Evolutionary conservation across 2,888 invertebrate genomes (phyloP), one percentile per base, ranked within the genome.

Genomic region (Acanthosepion esculentum): DNA sequence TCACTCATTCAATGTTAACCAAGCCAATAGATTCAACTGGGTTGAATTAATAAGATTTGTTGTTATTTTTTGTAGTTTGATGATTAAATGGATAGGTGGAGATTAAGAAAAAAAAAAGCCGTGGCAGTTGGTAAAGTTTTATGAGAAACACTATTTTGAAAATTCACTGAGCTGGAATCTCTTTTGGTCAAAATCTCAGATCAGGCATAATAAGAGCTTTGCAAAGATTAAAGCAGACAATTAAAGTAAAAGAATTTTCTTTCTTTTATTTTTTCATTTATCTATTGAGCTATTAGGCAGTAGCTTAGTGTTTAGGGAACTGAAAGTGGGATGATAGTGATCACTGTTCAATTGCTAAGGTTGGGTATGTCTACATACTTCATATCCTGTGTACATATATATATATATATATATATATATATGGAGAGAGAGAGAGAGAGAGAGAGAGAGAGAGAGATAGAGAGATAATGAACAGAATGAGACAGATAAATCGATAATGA

Each of bases 101-200:
- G 23, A 59, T 23, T 59, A 78, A 78, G 33, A 78, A 78, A 33
- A n/a, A 33, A n/a, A 78, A 78, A 78, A 78, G n/a, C n/a, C 10
- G 18, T 78, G 78, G 78, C 78, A 33, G 78, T 78, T 78, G 78
- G 18, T 78, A 33, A 78, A 78, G 78, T 78, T 78, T 78, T 78
- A 78, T 78, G 78, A n/a, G 78, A 15, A 78, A n/a, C n/a, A 33
- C 78, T 78, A 78, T 78, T 78, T 78, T n/a, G 78, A 33, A 78
- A 78, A 78, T 78, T n/a, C 78, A 78, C 2, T 78, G 78, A 78
- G n/a, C 15, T 12, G 78, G n/a, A 78, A 78, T 78, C 78, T 78
- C 78, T 78, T 78, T 78, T 78, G 78, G n/a, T n/a, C 78, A 78
- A 33, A 78, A 78, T 78, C 78, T 78, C 78, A 78, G 78, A 33